These are phyloP conservation scores for Meloidogyne exigua DNA, from an alignment of 1,140 invertebrate genomes.

Conservation along the genomic window DNA sequence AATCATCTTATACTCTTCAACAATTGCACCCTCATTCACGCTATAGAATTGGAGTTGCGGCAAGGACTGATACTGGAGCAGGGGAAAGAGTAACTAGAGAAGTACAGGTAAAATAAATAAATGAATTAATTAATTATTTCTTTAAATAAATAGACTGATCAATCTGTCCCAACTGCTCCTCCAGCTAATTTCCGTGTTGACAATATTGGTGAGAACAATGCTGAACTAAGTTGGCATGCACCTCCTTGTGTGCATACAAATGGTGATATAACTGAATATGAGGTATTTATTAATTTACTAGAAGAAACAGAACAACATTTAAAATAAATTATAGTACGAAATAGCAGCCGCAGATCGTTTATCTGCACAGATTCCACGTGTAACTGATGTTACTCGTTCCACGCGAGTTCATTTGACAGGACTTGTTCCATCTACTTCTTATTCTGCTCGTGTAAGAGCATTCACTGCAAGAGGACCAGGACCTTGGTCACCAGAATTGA, in stretches of 20 bases:
- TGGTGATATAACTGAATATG: conserved; percentile 62
- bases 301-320: neutral
- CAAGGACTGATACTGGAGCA: conserved; percentile 46
- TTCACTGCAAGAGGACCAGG: conserved; percentile 57
- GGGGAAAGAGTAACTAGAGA: conserved; percentile 61
- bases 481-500: conserved; percentile 59
- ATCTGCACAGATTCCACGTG: conserved; percentile 43
- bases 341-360: conserved; percentile 50
- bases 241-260: conserved; percentile 61
- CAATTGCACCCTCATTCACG: conserved; percentile 62
- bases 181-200: conserved; percentile 57
- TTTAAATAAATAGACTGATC: conserved; percentile 47
- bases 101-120: conserved; percentile 34
- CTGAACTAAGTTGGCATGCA: conserved; percentile 59
- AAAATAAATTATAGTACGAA: conserved; percentile 44
- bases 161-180: conserved; percentile 54
- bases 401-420: conserved; percentile 53
- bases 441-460: conserved; percentile 55
- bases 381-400: conserved; percentile 50
- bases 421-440: conserved; percentile 49
- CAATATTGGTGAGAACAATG: conserved; percentile 40
- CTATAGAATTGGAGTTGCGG: conserved; percentile 62
- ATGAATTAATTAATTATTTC: neutral
- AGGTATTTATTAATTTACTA: conserved; percentile 5
- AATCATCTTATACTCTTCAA: conserved; percentile 51